A percentile compares a stretch with the other conserved stretches of the same genome.
Evolutionary conservation across 2,888 invertebrate genomes (phyloP).

Genomic region (Metacarcinus magister): DNA sequence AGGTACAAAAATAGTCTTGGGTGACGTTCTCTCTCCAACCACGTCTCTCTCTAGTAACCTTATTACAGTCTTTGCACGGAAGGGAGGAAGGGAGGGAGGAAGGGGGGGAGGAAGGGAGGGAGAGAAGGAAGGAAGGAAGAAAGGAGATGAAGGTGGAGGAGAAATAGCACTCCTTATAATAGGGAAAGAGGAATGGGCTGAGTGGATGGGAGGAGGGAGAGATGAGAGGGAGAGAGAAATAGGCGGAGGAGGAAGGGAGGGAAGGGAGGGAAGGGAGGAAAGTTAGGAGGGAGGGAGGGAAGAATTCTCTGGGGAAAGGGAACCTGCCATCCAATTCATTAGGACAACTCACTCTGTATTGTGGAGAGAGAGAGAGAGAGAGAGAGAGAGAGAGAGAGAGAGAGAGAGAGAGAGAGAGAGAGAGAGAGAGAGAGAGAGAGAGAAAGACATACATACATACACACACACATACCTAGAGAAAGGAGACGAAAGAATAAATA

Average conservation of each 20-base stretch:
- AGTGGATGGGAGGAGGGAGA: background rate
- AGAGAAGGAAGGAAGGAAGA: background rate
- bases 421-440: background rate
- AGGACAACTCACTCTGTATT: conserved; percentile 62
- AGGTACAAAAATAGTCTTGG: background rate
- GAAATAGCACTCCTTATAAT: conserved; percentile 29
- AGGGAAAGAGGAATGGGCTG: conserved; percentile 47
- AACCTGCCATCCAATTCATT: conserved; percentile 72
- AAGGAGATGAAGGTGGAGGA: background rate
- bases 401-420: conserved; percentile 10
- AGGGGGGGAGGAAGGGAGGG: background rate
- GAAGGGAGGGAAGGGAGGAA: background rate
- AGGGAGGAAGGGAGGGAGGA: background rate
- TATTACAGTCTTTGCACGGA: conserved; percentile 6
- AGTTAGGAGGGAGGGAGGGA: background rate
- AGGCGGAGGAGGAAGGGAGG: background rate
- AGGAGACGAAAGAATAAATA: background rate
- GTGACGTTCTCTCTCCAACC: background rate
- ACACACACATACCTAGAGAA: background rate
- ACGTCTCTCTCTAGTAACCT: conserved; percentile 8
- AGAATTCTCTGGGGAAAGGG: background rate
- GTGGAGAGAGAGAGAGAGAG: conserved; percentile 10
- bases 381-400: conserved; percentile 47
- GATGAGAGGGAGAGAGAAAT: background rate
- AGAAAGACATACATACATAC: too few relatives aligned